Evolutionary conservation across 2,113 vertebrate genomes (phyloP).

Genomic region (Actinemys pallida): DNA sequence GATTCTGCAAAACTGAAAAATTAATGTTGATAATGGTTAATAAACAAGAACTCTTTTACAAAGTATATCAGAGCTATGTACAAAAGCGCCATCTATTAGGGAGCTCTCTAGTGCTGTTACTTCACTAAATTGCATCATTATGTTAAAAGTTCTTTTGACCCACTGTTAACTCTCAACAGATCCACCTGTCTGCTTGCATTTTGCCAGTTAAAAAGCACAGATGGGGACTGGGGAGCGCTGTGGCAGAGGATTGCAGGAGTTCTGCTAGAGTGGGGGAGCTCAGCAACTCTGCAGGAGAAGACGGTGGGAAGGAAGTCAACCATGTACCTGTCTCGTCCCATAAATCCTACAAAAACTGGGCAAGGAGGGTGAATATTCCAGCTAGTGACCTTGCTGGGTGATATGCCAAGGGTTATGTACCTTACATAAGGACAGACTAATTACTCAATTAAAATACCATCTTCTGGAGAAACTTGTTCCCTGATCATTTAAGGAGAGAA

Average conservation of each 20-base stretch:
- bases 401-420: background rate
- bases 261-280: background rate
- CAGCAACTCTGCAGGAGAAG: background rate
- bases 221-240: background rate
- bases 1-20: background rate
- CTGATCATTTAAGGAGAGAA: background rate
- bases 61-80: background rate
- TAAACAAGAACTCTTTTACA: background rate
- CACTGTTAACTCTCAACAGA: background rate
- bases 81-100: background rate
- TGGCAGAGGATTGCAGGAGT: background rate
- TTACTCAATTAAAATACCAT: background rate
- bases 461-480: background rate
- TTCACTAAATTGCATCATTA: background rate
- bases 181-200: background rate
- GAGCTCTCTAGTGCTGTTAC: background rate
- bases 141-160: background rate
- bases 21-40: background rate
- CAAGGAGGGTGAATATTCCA: background rate
- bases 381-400: background rate
- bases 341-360: background rate
- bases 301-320: background rate
- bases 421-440: background rate
- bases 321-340: background rate
- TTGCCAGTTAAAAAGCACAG: background rate